Evolutionary conservation across 1,140 invertebrate genomes (phyloP).

Genomic region (Mizuhopecten yessoensis): DNA sequence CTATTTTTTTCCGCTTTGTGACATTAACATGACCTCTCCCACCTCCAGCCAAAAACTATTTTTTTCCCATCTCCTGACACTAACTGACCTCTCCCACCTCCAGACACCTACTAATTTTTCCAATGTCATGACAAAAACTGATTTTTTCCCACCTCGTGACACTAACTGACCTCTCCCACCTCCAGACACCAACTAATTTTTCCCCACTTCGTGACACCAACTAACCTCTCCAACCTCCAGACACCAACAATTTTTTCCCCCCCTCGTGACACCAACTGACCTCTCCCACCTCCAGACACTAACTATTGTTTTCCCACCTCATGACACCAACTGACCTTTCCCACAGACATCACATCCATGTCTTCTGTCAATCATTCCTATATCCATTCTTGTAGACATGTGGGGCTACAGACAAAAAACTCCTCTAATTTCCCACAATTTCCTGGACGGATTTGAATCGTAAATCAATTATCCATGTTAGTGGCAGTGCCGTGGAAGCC

Average conservation of each 20-base stretch:
- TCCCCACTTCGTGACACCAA: too few relatives aligned
- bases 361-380: not conserved
- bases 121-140: not conserved
- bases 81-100: not conserved
- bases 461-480: conserved; percentile 40
- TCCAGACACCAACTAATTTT: too few relatives aligned
- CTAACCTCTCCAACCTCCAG: too few relatives aligned
- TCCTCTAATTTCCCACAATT: conserved; percentile 25
- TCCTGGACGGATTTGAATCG: conserved; percentile 24
- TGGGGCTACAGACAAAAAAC: not conserved
- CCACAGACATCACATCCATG: not conserved
- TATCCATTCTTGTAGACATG: conserved; percentile 9
- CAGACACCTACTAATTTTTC: too few relatives aligned
- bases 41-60: not conserved
- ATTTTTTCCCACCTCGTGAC: not conserved
- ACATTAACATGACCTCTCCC: not conserved
- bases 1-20: not conserved
- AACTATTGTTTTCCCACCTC: not conserved
- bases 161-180: too few relatives aligned
- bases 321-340: not conserved
- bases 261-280: not conserved
- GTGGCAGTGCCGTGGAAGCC: not conserved
- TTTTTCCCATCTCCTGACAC: not conserved
- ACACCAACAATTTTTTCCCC: not conserved
- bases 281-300: too few relatives aligned